Evolutionary conservation across 2,113 vertebrate genomes (phyloP).

Genomic region (Hippoglossus stenolepis): DNA sequence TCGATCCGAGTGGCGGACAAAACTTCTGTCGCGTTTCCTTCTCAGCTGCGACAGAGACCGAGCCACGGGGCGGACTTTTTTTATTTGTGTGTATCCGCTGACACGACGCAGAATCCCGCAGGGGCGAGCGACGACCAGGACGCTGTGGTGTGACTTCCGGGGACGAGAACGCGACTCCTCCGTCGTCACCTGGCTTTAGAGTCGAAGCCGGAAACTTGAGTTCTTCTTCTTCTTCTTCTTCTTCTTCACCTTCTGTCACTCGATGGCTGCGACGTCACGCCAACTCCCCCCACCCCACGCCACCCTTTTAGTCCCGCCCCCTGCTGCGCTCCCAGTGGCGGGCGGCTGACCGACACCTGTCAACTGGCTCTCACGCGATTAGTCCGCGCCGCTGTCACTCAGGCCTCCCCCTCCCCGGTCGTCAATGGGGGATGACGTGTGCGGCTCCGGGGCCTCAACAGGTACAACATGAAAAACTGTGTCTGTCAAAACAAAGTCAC

Average conservation of each 20-base stretch:
- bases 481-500: too few species aligned
- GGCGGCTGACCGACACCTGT: slow-evolving; percentile 51
- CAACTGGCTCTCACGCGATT: slow-evolving; percentile 47
- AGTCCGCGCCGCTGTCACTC: slow-evolving; percentile 34
- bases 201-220: neutral
- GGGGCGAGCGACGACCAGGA: neutral
- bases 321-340: slow-evolving; percentile 42
- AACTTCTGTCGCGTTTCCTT: slow-evolving; percentile 54
- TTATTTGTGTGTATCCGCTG: neutral
- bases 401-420: neutral
- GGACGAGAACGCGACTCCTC: neutral
- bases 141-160: neutral
- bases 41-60: slow-evolving; percentile 25
- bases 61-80: slow-evolving; percentile 14
- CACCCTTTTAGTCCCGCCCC: slow-evolving; percentile 42
- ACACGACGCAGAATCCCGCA: neutral
- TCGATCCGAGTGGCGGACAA: slow-evolving; percentile 21
- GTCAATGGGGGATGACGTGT: slow-evolving; percentile 47
- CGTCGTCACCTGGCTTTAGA: neutral
- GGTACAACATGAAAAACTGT: slow-evolving; percentile 36
- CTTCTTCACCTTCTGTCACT: slow-evolving; percentile 60
- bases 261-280: slow-evolving; percentile 61
- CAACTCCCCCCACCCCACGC: neutral
- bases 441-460: slow-evolving; percentile 39
- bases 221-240: slow-evolving; percentile 57